Conservation (phyloP, 2,113 vertebrate species). For the Gambusia holbrooki region DNA sequence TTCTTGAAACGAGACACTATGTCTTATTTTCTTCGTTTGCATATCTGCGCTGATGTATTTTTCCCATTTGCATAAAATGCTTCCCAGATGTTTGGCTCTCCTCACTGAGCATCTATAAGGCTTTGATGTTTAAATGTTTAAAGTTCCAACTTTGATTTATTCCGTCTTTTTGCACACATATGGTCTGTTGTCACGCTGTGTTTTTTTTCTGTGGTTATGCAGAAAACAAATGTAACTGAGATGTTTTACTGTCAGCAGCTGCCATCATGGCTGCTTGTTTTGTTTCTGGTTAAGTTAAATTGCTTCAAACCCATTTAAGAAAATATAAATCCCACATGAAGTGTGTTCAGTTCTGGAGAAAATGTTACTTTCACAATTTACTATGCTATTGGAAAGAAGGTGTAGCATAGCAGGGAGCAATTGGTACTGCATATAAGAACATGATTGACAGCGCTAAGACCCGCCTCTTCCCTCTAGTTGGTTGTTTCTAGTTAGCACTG, state of each 20-base stretch:
- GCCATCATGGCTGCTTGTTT: background rate
- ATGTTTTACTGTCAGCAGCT: background rate
- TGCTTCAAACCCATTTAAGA: background rate
- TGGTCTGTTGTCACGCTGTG: background rate
- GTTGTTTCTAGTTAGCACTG: too few relatives aligned
- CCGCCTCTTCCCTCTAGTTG: too few relatives aligned
- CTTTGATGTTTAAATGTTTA: background rate
- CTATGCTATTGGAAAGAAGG: too few relatives aligned
- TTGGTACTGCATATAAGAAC: too few relatives aligned
- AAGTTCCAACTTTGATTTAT: background rate
- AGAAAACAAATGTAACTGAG: background rate
- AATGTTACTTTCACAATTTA: slow-evolving; percentile 3
- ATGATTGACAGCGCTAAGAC: too few relatives aligned
- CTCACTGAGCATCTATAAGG: background rate
- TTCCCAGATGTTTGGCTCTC: background rate
- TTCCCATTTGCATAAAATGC: background rate
- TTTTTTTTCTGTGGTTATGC: background rate
- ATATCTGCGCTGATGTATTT: background rate
- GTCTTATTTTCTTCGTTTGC: background rate
- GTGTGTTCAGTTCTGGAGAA: slow-evolving; percentile 12
- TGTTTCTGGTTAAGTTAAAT: background rate
- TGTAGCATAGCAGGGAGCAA: too few relatives aligned
- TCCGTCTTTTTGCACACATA: background rate
- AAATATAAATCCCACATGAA: background rate
- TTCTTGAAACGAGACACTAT: background rate